Evolutionary conservation across 2,888 invertebrate genomes (phyloP).

Genomic region (Girardia tigrina): DNA sequence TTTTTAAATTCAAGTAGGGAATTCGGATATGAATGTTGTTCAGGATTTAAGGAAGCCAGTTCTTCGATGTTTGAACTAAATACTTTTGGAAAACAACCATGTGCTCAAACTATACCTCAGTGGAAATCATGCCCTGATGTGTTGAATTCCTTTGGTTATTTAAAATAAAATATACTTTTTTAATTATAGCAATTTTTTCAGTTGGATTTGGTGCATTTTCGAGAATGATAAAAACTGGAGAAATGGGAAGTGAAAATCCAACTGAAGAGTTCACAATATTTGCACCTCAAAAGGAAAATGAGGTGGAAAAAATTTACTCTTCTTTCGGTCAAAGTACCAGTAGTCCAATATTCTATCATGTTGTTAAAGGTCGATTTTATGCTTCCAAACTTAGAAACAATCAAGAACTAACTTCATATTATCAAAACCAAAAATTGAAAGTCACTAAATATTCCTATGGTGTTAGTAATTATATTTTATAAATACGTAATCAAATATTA

Average conservation of each 20-base stretch:
- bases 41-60: slow-evolving; percentile 12
- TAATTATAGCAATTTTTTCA: background rate
- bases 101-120: slow-evolving; percentile 20
- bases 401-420: slow-evolving; percentile 11
- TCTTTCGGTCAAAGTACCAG: background rate
- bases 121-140: slow-evolving; percentile 28
- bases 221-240: background rate
- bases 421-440: slow-evolving; percentile 28
- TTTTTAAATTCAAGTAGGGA: slow-evolving; percentile 17
- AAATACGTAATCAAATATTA: too few species aligned
- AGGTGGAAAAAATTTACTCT: slow-evolving; percentile 1
- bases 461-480: slow-evolving; percentile 5
- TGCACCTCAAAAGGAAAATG: background rate
- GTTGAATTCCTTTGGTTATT: background rate
- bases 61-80: background rate
- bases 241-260: background rate
- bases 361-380: slow-evolving; percentile 27
- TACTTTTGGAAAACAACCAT: background rate
- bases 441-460: slow-evolving; percentile 29
- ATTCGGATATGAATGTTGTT: slow-evolving; percentile 25
- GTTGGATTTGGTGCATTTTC: background rate
- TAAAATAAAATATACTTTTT: background rate
- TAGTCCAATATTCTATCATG: slow-evolving; percentile 28
- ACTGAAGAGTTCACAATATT: slow-evolving; percentile 16
- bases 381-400: slow-evolving; percentile 15